Base-by-base conservation (phyloP, 1,140 invertebrate genomes). In the Brachystomella parvula region DNA sequence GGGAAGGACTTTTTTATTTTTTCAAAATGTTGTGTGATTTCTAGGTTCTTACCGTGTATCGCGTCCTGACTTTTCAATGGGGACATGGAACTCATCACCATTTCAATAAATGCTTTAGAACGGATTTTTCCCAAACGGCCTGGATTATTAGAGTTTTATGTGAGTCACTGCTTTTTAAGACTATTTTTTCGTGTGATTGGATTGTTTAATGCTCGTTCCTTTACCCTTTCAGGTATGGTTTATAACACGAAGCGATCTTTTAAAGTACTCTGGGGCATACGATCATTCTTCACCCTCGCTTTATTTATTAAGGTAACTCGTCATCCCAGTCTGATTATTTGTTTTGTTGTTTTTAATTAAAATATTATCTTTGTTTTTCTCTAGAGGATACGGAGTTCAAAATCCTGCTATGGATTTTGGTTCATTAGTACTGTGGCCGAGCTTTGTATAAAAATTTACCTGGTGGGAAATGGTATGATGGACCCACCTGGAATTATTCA, bases 371-470 rank as follows among this genome's bases (percentile, higher is more conserved):
- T 9, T 12, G 28, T 60, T 30, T 30, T 35, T 60, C 26, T 35
- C 15, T 29, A 60, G 58, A 12, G 58, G 24, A 12, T 60, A n/a
- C 58, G 30, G 31, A 32, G 29, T 60, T 6, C 24, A 12, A 60
- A 26, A 26, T 29, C 58, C 3, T 60, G 58, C 29, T 60, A 60
- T 29, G 58, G 58, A 9, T 60, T 60, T 30, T 60, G 58, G 58
- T 60, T 60, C 58, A 9, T 60, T 6, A 60, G 58, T 29, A 60
- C 58, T 9, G 58, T 60, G 3, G 58, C 58, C 26, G 58, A 60
- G 58, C 58, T 60, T 24, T 60, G 58, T 35, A 60, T 60, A 15
- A 60, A 60, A 60, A 26, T 60, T 6, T 60, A 60, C 58, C 26
- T 60, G 58, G 29, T 30, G 9, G 6, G 26, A 19, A 30, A 60